These are phyloP conservation scores for Callithrix jacchus DNA, from an alignment of 2,113 vertebrate genomes.

Conservation along the genomic window DNA sequence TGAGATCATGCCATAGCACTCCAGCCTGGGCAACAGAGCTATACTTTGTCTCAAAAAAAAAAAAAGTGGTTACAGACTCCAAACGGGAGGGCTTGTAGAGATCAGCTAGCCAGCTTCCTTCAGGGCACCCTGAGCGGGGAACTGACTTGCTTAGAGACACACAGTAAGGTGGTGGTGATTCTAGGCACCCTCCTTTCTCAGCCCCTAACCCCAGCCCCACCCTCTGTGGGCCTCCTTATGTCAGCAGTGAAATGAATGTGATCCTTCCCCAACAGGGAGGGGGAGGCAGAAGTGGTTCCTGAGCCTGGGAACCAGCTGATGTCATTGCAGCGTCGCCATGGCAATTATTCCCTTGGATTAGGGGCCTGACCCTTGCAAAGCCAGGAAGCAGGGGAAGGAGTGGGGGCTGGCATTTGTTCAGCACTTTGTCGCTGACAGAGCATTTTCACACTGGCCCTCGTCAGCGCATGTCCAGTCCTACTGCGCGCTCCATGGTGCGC, in stretches of 20 bases:
- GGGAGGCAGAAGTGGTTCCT: slow-evolving; percentile 12
- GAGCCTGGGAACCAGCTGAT: slow-evolving; percentile 71
- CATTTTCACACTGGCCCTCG: background rate
- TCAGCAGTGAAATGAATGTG: slow-evolving; percentile 7
- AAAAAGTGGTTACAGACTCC: background rate
- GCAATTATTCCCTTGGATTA: slow-evolving; percentile 46
- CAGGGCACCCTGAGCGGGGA: background rate
- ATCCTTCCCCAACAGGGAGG: background rate
- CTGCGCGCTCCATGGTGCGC: background rate
- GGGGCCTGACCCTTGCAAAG: slow-evolving; percentile 46
- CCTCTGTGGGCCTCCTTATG: background rate
- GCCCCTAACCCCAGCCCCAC: background rate
- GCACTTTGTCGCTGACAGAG: background rate
- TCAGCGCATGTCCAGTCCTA: background rate
- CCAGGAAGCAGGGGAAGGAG: slow-evolving; percentile 41
- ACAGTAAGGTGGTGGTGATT: background rate
- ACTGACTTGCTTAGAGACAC: background rate
- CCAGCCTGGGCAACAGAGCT: too few species aligned
- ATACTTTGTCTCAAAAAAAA: too few species aligned
- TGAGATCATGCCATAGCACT: too few species aligned
- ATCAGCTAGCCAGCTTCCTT: background rate
- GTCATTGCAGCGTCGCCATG: slow-evolving; percentile 50
- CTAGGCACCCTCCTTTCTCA: background rate
- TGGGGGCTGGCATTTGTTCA: background rate
- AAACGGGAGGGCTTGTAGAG: background rate